Evolutionary conservation across 2,113 vertebrate species (phyloP).

Genomic region (Ciconia boyciana): DNA sequence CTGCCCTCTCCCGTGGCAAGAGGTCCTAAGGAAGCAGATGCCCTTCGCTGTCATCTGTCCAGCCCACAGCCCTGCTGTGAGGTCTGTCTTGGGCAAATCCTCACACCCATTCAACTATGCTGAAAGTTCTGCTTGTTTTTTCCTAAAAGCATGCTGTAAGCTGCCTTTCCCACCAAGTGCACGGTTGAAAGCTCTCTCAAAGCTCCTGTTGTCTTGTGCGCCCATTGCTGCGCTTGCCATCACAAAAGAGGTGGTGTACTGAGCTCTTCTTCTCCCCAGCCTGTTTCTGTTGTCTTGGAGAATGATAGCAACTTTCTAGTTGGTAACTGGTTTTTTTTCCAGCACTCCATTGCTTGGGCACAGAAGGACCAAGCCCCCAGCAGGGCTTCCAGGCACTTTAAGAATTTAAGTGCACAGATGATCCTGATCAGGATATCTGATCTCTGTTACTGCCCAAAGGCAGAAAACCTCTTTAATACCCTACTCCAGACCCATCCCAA

Average conservation of each 20-base stretch:
- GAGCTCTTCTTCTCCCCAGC: neutral
- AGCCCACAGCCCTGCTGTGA: neutral
- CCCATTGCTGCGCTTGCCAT: neutral
- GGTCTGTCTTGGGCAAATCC: neutral
- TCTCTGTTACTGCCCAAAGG: neutral
- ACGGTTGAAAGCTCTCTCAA: neutral
- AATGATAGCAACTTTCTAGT: neutral
- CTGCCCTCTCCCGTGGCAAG: neutral
- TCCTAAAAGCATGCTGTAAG: neutral
- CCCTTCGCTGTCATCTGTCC: neutral
- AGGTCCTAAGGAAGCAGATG: neutral
- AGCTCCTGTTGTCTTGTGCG: neutral
- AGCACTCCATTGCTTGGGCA: neutral
- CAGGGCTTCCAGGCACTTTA: too few species aligned
- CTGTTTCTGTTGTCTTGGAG: neutral
- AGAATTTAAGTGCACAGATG: neutral
- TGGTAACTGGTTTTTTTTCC: neutral
- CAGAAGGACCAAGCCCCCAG: neutral
- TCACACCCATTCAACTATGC: neutral
- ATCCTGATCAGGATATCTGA: neutral
- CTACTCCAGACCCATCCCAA: neutral
- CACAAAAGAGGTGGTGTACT: accelerated
- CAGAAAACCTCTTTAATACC: neutral
- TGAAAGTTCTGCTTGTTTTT: neutral
- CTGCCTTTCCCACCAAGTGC: neutral